Conservation (phyloP, 64 coral and sea anemone species). For the Pocillopora verrucosa region DNA sequence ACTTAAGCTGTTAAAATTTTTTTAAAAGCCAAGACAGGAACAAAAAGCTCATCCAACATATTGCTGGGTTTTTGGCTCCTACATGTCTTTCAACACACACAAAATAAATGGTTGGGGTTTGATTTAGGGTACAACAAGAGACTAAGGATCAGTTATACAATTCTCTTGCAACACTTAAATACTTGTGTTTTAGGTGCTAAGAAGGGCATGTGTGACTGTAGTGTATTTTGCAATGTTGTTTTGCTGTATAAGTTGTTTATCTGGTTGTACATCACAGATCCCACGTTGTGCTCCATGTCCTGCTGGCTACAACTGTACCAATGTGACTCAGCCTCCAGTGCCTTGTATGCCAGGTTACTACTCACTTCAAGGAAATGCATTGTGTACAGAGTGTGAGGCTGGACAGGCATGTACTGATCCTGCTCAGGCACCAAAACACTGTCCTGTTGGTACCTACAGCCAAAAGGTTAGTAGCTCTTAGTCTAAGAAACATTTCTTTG, state of each 20-base stretch:
- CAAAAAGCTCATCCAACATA: too few species aligned
- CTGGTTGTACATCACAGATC: slow-evolving; percentile 31
- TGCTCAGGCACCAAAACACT: slow-evolving; percentile 68
- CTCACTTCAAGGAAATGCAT: slow-evolving; percentile 57
- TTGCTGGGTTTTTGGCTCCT: too few species aligned
- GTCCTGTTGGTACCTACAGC: slow-evolving; percentile 80
- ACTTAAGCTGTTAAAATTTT: background rate
- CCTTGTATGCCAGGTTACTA: slow-evolving; percentile 74
- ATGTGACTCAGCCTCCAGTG: slow-evolving; percentile 82
- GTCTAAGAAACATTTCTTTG: too few species aligned
- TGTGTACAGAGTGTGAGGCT: slow-evolving; percentile 64
- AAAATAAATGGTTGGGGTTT: too few species aligned
- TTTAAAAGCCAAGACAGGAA: too few species aligned
- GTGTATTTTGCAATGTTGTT: too few species aligned
- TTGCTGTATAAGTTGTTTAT: background rate
- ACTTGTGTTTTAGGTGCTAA: too few species aligned
- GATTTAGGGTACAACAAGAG: too few species aligned
- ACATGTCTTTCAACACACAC: too few species aligned
- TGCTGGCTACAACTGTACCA: slow-evolving; percentile 88
- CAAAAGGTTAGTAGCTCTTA: slow-evolving; percentile 14
- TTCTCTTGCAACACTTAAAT: too few species aligned
- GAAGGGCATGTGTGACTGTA: too few species aligned
- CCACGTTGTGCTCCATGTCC: slow-evolving; percentile 90
- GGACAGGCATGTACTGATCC: slow-evolving; percentile 89
- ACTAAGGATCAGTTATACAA: too few species aligned